Evolutionary conservation across 2,113 vertebrate genomes (phyloP).

Genomic region (Scortum barcoo): DNA sequence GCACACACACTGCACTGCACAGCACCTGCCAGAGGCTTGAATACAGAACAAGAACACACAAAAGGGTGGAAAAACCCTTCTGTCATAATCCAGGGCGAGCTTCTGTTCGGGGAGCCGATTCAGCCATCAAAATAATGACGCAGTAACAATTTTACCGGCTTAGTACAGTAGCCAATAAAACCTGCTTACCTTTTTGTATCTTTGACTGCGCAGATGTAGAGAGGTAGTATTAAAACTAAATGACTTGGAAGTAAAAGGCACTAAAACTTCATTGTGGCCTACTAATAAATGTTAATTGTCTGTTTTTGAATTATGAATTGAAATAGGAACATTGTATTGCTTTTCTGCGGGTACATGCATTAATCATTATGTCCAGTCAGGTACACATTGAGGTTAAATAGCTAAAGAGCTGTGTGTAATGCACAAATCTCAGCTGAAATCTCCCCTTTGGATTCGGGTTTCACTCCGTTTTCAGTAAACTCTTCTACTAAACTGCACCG

Average conservation of each 20-base stretch:
- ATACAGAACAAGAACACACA: slow-evolving; percentile 23
- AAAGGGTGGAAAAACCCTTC: slow-evolving; percentile 17
- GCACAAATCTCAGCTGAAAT: not conserved
- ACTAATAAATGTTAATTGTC: not conserved
- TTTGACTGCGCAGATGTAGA: not conserved
- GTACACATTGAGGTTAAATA: no score
- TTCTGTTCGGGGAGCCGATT: slow-evolving; percentile 1
- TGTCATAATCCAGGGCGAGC: slow-evolving; percentile 4
- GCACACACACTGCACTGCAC: not conserved
- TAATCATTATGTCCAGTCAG: not conserved
- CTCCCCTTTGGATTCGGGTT: no score
- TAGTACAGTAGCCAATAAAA: not conserved
- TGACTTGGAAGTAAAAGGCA: not conserved
- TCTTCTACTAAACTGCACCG: not conserved
- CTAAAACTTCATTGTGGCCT: not conserved
- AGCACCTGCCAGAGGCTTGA: slow-evolving; percentile 44
- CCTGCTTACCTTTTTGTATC: not conserved
- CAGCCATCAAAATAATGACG: not conserved
- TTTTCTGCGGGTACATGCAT: not conserved
- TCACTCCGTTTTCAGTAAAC: not conserved
- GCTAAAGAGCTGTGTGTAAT: not conserved
- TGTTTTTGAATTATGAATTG: not conserved
- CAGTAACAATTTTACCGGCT: not conserved
- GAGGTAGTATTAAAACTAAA: not conserved
- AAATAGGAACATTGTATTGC: not conserved